A percentile compares a stretch with the other conserved stretches of the same genome.
phyloP scores from a whole-genome alignment of 2,888 invertebrate genomes.

The Drosophila conformis region DNA sequence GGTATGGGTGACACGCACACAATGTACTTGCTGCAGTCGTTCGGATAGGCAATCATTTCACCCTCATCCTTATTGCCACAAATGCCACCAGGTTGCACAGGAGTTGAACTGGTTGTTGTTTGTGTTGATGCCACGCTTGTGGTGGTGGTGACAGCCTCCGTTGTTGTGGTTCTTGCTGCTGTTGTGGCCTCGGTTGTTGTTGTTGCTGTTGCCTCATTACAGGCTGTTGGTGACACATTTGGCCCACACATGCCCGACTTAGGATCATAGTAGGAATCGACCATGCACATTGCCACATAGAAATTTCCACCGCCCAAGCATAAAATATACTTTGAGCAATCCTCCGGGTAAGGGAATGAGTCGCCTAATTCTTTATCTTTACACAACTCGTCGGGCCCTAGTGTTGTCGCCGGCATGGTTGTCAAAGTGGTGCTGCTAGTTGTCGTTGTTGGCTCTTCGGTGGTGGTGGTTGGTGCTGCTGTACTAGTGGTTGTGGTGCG shows the following conservation, averaged over 20 bases:
- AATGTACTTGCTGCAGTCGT: slow-evolving; percentile 73
- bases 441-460: slow-evolving; percentile 37
- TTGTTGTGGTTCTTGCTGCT: slow-evolving; percentile 45
- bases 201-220: slow-evolving; percentile 37
- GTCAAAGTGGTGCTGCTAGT: slow-evolving; percentile 33
- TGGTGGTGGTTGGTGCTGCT: slow-evolving; percentile 24
- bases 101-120: slow-evolving; percentile 32
- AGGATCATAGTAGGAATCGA: slow-evolving; percentile 67
- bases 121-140: slow-evolving; percentile 40
- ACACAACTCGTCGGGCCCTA: slow-evolving; percentile 59
- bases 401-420: slow-evolving; percentile 41
- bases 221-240: slow-evolving; percentile 63
- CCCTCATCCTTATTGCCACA: slow-evolving; percentile 59
- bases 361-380: slow-evolving; percentile 16
- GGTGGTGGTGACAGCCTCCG: slow-evolving; percentile 25
- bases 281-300: slow-evolving; percentile 56
- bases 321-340: slow-evolving; percentile 68
- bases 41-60: slow-evolving; percentile 69
- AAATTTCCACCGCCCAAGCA: slow-evolving; percentile 55
- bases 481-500: slow-evolving; percentile 47
- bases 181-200: slow-evolving; percentile 41
- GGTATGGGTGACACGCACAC: slow-evolving; percentile 75
- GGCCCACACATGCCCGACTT: slow-evolving; percentile 57
- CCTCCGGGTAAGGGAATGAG: slow-evolving; percentile 54
- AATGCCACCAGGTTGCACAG: slow-evolving; percentile 39